A percentile compares a stretch with the other conserved stretches of the same genome.
These are phyloP conservation scores for Abscondita cerata DNA, from an alignment of 2,888 invertebrate genomes.

Conservation along the genomic window DNA sequence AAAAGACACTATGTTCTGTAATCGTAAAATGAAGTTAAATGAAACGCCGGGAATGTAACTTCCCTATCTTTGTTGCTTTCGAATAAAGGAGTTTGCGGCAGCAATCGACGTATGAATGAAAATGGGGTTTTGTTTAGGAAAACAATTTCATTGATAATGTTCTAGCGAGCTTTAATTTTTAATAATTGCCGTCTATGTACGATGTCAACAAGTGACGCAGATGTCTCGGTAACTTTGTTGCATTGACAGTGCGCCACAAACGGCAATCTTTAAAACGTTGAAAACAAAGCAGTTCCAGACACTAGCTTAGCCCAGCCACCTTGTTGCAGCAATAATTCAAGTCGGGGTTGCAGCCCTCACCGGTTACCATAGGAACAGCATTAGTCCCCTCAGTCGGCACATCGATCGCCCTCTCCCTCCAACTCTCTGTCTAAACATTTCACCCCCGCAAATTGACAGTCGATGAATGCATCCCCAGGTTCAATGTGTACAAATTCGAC, in stretches of 20 bases:
- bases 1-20: no score
- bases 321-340: slow-evolving; percentile 59
- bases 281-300: slow-evolving; percentile 46
- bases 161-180: slow-evolving; percentile 1
- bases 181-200: slow-evolving; percentile 8
- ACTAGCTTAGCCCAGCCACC: slow-evolving; percentile 48
- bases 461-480: slow-evolving; percentile 40
- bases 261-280: slow-evolving; percentile 27
- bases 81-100: no score
- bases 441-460: slow-evolving; percentile 58
- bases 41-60: no score
- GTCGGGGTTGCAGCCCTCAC: slow-evolving; percentile 63
- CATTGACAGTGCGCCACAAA: slow-evolving; percentile 24
- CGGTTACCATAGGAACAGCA: slow-evolving; percentile 60
- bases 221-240: slow-evolving; percentile 15
- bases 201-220: slow-evolving; percentile 48
- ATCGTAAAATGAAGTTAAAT: no score
- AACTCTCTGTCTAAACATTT: slow-evolving; percentile 58
- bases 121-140: no score
- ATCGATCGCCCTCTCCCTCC: slow-evolving; percentile 62
- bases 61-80: no score
- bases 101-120: no score
- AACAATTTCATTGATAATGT: no score
- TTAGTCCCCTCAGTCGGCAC: slow-evolving; percentile 55
- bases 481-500: slow-evolving; percentile 11